These are phyloP conservation scores for Emydocephalus ijimae DNA, from an alignment of 2,113 vertebrate genomes.

Conservation along the genomic window DNA sequence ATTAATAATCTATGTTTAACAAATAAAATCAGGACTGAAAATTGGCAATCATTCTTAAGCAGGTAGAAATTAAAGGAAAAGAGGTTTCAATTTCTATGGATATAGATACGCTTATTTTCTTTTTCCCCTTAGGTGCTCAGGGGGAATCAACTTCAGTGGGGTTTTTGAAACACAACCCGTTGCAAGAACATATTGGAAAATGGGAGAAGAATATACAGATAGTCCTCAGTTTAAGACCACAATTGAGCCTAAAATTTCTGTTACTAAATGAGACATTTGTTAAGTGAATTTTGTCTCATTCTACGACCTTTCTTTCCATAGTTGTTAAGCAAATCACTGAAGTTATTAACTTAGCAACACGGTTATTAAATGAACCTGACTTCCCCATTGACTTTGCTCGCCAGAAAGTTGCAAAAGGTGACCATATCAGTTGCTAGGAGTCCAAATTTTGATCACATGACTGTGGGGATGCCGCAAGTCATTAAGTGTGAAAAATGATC, in stretches of 20 bases:
- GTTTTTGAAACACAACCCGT: neutral
- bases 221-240: neutral
- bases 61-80: neutral
- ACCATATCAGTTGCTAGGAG: neutral
- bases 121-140: neutral
- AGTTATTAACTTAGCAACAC: neutral
- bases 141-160: neutral
- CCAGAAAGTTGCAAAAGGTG: neutral
- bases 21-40: neutral
- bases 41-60: neutral
- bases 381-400: neutral
- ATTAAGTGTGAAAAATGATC: neutral
- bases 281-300: neutral
- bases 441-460: neutral
- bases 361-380: neutral
- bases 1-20: neutral
- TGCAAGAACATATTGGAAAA: neutral
- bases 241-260: neutral
- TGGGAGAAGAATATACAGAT: neutral
- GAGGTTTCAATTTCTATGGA: neutral
- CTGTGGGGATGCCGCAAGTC: neutral
- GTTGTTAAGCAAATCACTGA: neutral
- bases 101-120: neutral
- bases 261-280: neutral
- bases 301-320: neutral